Conservation (phyloP, 2,888 invertebrate genomes). For the Alviniconcha strummeri region DNA sequence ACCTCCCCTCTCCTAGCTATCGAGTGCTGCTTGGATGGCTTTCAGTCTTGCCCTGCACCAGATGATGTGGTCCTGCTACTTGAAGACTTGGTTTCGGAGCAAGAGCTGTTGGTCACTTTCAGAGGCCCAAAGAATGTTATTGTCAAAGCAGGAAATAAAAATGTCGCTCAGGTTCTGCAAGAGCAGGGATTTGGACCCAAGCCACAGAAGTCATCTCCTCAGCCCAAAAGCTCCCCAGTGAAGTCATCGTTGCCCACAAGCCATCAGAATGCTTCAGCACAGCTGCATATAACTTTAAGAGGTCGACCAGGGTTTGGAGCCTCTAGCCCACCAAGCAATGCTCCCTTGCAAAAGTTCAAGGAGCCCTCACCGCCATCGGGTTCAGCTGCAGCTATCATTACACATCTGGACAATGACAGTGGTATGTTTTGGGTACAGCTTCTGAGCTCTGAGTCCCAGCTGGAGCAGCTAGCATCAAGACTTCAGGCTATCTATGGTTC, state of each 20-base stretch:
- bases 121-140: constrained; percentile 40
- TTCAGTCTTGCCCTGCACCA: constrained; percentile 5
- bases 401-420: constrained; percentile 48
- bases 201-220: neutral
- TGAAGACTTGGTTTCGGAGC: constrained; percentile 51
- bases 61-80: constrained; percentile 37
- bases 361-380: constrained; percentile 31
- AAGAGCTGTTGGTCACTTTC: constrained; percentile 51
- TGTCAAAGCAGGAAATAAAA: constrained; percentile 41
- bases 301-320: neutral
- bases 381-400: constrained; percentile 37
- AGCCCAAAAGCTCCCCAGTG: neutral
- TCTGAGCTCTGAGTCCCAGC: constrained; percentile 45
- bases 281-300: too few relatives aligned
- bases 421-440: constrained; percentile 56
- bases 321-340: neutral
- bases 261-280: too few relatives aligned
- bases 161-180: constrained; percentile 39
- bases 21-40: constrained; percentile 44
- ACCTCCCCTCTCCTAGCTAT: constrained; percentile 39
- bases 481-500: constrained; percentile 36
- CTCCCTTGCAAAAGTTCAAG: constrained; percentile 20
- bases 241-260: too few relatives aligned
- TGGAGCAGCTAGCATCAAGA: constrained; percentile 46
- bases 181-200: constrained; percentile 19